These are phyloP conservation scores for Eublepharis macularius DNA, from an alignment of 2,113 vertebrate species.

Conservation along the genomic window DNA sequence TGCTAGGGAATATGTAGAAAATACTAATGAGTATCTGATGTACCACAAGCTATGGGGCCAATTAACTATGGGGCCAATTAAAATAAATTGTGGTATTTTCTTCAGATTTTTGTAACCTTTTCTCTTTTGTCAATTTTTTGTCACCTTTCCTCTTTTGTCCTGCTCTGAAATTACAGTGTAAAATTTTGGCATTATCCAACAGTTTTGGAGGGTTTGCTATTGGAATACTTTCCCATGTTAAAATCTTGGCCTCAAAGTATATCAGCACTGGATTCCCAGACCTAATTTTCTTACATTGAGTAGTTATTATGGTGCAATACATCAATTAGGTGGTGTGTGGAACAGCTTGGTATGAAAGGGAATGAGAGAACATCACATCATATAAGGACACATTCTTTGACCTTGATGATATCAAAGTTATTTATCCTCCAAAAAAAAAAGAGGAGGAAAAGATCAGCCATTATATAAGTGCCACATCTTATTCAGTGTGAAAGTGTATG, in stretches of 20 bases:
- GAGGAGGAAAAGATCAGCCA: background rate
- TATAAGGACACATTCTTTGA: background rate
- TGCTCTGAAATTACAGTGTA: background rate
- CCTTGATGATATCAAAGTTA: background rate
- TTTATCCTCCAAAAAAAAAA: background rate
- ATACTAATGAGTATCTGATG: background rate
- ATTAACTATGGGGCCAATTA: background rate
- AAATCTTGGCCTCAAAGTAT: background rate
- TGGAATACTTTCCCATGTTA: background rate
- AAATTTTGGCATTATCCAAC: background rate
- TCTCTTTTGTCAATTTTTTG: too few species aligned
- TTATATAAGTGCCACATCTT: background rate
- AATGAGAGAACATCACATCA: background rate
- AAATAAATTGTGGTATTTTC: background rate
- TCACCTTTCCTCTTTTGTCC: background rate
- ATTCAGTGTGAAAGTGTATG: background rate
- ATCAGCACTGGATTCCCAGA: background rate
- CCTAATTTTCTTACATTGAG: background rate
- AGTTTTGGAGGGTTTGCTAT: background rate
- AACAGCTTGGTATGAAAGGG: background rate
- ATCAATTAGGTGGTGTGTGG: background rate
- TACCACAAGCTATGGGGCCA: background rate
- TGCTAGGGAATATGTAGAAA: background rate
- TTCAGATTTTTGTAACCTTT: too few species aligned
- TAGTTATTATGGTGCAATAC: background rate